Evolutionary conservation across 1,140 invertebrate genomes (phyloP).

Genomic region (Calephelis virginiensis): DNA sequence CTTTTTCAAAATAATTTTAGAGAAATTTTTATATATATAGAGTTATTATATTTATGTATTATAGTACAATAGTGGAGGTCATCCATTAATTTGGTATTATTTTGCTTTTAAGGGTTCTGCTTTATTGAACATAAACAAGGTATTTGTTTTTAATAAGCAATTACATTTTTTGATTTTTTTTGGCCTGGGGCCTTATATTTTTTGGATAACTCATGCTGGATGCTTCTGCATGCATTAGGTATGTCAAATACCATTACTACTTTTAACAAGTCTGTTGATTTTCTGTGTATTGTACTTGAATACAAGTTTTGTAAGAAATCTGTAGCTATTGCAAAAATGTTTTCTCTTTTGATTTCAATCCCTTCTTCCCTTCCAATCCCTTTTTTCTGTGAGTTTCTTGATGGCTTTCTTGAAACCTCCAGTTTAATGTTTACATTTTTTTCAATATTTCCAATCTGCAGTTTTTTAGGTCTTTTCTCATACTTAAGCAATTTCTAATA

Average conservation of each 20-base stretch:
- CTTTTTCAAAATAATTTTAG: not conserved
- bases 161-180: no score
- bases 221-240: not conserved
- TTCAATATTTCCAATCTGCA: not conserved
- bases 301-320: not conserved
- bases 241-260: not conserved
- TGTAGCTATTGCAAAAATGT: not conserved
- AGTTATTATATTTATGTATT: no score
- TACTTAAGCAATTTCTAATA: not conserved
- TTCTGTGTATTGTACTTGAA: not conserved
- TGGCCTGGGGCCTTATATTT: conserved; percentile 2
- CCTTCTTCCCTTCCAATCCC: no score
- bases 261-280: not conserved
- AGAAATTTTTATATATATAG: not conserved
- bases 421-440: not conserved
- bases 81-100: not conserved
- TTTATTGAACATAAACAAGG: not conserved
- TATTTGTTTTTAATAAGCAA: not conserved
- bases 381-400: no score
- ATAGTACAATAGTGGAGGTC: not conserved
- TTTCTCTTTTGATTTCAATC: not conserved
- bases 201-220: not conserved
- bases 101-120: not conserved
- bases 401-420: no score
- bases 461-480: not conserved